Evolutionary conservation across 2,113 vertebrate species (phyloP).

Genomic region (Leptobrachium ailaonicum): DNA sequence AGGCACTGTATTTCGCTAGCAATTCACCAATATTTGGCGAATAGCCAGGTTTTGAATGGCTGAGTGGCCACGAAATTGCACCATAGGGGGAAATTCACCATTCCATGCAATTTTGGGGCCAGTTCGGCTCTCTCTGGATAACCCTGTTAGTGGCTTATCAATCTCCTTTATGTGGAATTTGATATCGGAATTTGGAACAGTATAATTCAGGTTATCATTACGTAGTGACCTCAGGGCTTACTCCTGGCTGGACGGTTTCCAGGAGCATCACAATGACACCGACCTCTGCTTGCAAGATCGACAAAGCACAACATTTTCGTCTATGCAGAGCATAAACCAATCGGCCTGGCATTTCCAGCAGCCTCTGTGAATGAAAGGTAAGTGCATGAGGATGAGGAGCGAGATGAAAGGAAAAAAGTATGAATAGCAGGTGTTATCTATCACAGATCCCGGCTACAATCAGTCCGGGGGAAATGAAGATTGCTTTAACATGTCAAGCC

Average conservation of each 20-base stretch:
- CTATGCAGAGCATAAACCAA: conserved; percentile 46
- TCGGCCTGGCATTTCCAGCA: conserved; percentile 46
- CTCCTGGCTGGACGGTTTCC: neutral
- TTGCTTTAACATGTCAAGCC: conserved; percentile 64
- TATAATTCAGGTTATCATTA: conserved; percentile 16
- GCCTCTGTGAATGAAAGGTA: conserved; percentile 69
- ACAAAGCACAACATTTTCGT: conserved; percentile 44
- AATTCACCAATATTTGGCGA: no score
- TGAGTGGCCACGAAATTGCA: no score
- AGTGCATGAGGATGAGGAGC: conserved; percentile 60
- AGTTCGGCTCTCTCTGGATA: no score
- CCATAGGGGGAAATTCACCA: no score
- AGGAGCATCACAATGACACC: conserved; percentile 17
- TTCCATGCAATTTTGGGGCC: no score
- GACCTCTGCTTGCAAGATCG: conserved; percentile 21
- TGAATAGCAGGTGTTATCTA: conserved; percentile 67
- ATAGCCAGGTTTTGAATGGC: no score
- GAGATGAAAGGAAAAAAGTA: conserved; percentile 66
- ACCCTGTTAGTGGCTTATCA: no score
- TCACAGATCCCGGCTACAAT: conserved; percentile 71
- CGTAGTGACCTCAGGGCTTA: neutral
- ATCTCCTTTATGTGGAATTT: no score
- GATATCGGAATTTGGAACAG: neutral
- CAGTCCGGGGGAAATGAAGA: conserved; percentile 69
- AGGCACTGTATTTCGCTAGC: no score